Conservation (phyloP, 2,888 invertebrate genomes). For the Ypsolopha sequella region DNA sequence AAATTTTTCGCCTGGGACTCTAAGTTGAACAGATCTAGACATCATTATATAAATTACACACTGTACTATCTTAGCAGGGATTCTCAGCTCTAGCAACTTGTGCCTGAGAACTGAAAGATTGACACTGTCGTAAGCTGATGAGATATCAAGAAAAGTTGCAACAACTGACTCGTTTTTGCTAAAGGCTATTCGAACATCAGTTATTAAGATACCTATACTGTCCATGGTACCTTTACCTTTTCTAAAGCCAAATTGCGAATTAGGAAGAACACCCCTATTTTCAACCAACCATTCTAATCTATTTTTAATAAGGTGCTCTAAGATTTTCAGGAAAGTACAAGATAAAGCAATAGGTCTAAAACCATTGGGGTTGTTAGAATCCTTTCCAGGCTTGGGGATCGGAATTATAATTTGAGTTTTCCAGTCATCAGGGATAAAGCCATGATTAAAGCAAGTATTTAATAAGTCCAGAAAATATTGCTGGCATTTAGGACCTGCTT, state of each 20-base stretch:
- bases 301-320: conserved; percentile 16
- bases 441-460: neutral
- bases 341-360: conserved; percentile 17
- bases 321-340: conserved; percentile 11
- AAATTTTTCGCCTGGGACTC: neutral
- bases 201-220: conserved; percentile 15
- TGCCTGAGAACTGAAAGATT: conserved; percentile 12
- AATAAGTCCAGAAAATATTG: neutral
- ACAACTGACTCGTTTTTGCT: conserved; percentile 9
- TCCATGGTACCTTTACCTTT: conserved; percentile 17
- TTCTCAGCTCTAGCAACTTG: conserved; percentile 14
- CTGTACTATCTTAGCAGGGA: conserved; percentile 12
- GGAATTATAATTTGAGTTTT: conserved; percentile 16
- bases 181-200: conserved; percentile 14
- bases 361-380: conserved; percentile 6
- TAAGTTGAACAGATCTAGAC: conserved; percentile 5
- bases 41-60: conserved; percentile 11
- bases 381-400: conserved; percentile 15
- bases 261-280: conserved; percentile 7
- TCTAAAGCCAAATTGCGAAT: conserved; percentile 17
- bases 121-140: conserved; percentile 18
- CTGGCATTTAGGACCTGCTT: neutral
- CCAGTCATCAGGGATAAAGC: conserved; percentile 7
- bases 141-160: conserved; percentile 17
- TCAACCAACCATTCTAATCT: conserved; percentile 17